Evolutionary conservation across 2,888 invertebrate species (phyloP).

Genomic region (Aricia artaxerxes): DNA sequence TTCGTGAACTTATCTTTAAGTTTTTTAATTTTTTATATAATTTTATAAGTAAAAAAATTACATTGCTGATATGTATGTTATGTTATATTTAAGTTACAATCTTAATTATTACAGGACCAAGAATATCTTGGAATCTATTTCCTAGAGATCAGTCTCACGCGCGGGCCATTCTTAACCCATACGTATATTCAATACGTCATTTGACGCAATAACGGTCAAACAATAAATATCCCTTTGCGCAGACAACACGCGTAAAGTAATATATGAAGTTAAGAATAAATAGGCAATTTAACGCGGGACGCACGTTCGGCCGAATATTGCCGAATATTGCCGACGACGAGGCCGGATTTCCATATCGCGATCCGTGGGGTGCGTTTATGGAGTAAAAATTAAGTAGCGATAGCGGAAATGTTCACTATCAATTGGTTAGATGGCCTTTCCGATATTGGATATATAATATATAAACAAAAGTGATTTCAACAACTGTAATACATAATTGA

Average conservation of each 20-base stretch:
- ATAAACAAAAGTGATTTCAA: not conserved
- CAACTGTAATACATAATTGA: not conserved
- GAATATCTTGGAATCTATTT: not conserved
- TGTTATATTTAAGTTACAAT: too few species aligned
- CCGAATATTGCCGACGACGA: slow-evolving; percentile 77
- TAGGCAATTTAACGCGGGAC: slow-evolving; percentile 78
- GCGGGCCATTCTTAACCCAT: slow-evolving; percentile 61
- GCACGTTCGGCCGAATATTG: slow-evolving; percentile 77
- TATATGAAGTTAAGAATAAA: slow-evolving; percentile 82
- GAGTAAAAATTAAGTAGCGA: slow-evolving; percentile 78
- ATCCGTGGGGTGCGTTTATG: slow-evolving; percentile 77
- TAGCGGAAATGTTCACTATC: slow-evolving; percentile 65
- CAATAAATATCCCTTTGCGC: slow-evolving; percentile 80
- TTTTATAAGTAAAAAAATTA: too few species aligned
- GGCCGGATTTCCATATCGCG: slow-evolving; percentile 77
- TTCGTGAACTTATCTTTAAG: too few species aligned
- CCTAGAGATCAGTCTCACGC: slow-evolving; percentile 48
- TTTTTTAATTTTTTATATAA: too few species aligned
- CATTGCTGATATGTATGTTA: too few species aligned
- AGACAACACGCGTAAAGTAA: slow-evolving; percentile 81
- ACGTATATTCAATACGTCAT: slow-evolving; percentile 76
- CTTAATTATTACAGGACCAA: not conserved
- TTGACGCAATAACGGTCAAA: slow-evolving; percentile 79
- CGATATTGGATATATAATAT: slow-evolving; percentile 32
- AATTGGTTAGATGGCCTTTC: slow-evolving; percentile 56